Evolutionary conservation across 2,113 vertebrate species (phyloP).

Genomic region (Lepus europaeus): DNA sequence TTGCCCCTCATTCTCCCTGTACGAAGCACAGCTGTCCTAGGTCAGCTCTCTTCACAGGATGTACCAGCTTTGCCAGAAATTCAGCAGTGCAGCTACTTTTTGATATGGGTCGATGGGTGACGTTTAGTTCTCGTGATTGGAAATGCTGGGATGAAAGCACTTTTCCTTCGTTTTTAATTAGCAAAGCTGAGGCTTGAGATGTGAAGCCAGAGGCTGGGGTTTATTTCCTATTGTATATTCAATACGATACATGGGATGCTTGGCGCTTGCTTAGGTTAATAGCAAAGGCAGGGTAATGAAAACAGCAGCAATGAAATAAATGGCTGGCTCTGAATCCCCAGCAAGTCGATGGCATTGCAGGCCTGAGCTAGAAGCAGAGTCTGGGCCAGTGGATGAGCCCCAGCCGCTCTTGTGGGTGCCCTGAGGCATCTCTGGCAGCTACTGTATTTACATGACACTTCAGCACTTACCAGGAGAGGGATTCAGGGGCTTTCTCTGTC

Average conservation of each 20-base stretch:
- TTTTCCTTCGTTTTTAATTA: slow-evolving; percentile 64
- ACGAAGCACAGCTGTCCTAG: background rate
- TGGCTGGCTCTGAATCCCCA: slow-evolving; percentile 17
- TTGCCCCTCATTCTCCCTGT: background rate
- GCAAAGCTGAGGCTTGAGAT: slow-evolving; percentile 20
- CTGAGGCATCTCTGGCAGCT: background rate
- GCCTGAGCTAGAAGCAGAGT: slow-evolving; percentile 29
- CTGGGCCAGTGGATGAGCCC: background rate
- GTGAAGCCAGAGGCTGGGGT: background rate
- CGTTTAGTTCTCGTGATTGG: slow-evolving; percentile 54
- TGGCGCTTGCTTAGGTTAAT: slow-evolving; percentile 53
- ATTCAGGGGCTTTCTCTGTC: background rate
- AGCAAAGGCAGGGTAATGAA: slow-evolving; percentile 58
- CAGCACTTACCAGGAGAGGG: background rate
- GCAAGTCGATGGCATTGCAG: background rate
- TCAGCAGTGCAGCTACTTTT: background rate
- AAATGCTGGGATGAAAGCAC: slow-evolving; percentile 42
- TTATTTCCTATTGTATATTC: slow-evolving; percentile 39
- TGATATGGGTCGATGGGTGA: background rate
- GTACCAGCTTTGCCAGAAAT: background rate
- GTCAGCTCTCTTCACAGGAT: background rate
- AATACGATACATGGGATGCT: background rate
- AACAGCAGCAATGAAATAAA: slow-evolving; percentile 20
- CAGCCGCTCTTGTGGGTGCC: background rate
- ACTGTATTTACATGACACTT: slow-evolving; percentile 21